Base-by-base conservation (phyloP, 2,113 vertebrate genomes). In the Eublepharis macularius region DNA sequence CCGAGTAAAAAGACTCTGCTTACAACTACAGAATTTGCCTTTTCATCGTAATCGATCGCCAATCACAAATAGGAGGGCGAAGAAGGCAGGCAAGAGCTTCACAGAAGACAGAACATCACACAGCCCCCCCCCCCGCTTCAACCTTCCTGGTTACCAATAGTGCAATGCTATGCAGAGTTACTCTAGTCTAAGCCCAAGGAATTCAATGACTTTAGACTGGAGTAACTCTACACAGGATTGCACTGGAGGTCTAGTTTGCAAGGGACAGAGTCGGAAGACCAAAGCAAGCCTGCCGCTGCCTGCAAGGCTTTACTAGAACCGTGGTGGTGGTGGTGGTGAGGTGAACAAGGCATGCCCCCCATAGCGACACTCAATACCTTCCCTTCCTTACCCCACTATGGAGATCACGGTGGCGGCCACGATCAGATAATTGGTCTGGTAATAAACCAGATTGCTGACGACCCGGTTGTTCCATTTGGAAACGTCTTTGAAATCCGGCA, bases 401-500 rank as follows among this genome's bases (percentile, higher is more conserved):
- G 98, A 93, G 90, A 98, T 95, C 83, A 97, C 97, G 51, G 90
- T 87, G 70, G 97, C 89, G 19, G 97, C 97, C 92, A 98, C 75
- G 12, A 92, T 94, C 87, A 99, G 87, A 86, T 99, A 99, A 88
- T 99, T 99, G 63, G 98, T 99, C 92, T 99, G 98, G 89, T 99
- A 99, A 78, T 99, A 99, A 24, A 99, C 96, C 94, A 99, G 94
- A 91, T 99, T 99, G 97, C 95, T 99, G 92, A 98, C 95, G 32
- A 98, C 97, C 34, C 98, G 94, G 95, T 98, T 98, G 97, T 98
- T 98, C 98, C 98, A 99, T 95, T 96, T 99, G 4, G 95, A 94
- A 85, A 98, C 91, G 86, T 99, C 98, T 83, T 93, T 95, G 36
- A 95, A 76, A 65, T 99, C 98, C 1, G 98, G 98, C 70, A 96